Evolutionary conservation across 2,797 vertebrate species (phyloP).

Genomic region (Artibeus jamaicensis): DNA sequence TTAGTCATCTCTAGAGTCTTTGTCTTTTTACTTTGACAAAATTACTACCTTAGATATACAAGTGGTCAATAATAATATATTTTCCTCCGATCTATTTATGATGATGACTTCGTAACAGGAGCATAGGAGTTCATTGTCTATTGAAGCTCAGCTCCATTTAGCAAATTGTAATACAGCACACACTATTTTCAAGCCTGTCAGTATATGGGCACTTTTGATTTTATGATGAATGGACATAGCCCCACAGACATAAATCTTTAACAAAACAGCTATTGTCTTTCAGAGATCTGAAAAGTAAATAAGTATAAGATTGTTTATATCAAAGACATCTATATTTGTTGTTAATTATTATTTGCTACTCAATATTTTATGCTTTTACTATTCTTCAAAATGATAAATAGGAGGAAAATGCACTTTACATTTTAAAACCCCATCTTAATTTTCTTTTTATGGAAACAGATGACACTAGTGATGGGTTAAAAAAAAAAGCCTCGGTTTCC

Average conservation of each 20-base stretch:
- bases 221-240: not conserved
- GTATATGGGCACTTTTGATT: not conserved
- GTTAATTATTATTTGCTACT: not conserved
- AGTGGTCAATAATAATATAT: not conserved
- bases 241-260: not conserved
- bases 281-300: not conserved
- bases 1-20: not conserved
- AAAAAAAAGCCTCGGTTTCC: slow-evolving; percentile 72
- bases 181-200: not conserved
- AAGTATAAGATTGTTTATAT: not conserved
- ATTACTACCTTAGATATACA: not conserved
- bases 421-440: not conserved
- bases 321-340: not conserved
- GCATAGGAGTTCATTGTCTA: not conserved
- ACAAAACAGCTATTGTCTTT: not conserved
- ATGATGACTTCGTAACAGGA: not conserved
- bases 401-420: not conserved
- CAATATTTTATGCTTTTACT: not conserved
- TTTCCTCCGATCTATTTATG: not conserved
- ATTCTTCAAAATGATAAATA: not conserved
- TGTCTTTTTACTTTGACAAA: not conserved
- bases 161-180: not conserved
- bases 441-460: not conserved
- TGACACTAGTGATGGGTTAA: slow-evolving; percentile 27
- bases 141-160: not conserved